Base-by-base conservation (phyloP, 2,797 vertebrate genomes). In the Phrynocephalus guinanensis region DNA sequence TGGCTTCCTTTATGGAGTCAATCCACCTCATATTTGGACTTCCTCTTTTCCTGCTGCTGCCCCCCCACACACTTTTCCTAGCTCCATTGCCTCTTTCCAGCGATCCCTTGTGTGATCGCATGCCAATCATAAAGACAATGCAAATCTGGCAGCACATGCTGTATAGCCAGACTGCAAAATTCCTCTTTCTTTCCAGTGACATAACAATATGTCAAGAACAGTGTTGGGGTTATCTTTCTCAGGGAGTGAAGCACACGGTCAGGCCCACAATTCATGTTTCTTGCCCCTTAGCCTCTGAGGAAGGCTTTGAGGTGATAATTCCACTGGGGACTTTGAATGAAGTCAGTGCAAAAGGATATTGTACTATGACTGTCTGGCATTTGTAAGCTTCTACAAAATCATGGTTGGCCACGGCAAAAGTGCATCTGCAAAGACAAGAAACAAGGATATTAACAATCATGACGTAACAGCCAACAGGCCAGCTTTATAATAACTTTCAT, bases 371-470 rank as follows among this genome's bases (percentile, higher is more conserved):
- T 0, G 98, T 99, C 95, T 99, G 99, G 93, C 97, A 99, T 95
- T 98, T 99, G 95, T 99, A 99, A 0, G 99, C 99, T 92, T 99
- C 99, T 70, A 99, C 93, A 63, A 99, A 99, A 95, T 99, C 98
- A 30, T 99, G 99, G 93, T 99, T 99, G 30, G 98, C 96, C 92
- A 98, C 99, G 0, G 98, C 98, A 0, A 97, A 98, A 0, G 98
- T 99, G 91, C 99, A 99, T 94, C 99, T 99, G 96, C 1, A 92
- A 96, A 91, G 92, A 79, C 70, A 94, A 90, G 92, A 22, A 9
- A 5, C 0, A 20, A 28, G 44, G 33, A 10, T 48, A 87, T 82
- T 80, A 92, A 60, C 71, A 88, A 87, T 80, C 1, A 86, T 2
- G 8, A 52, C 0, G 33, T 0, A 50, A 82, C 68, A 75, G 33